Conservation (phyloP, 2,888 invertebrate species). For the Flexamia atlantica region DNA sequence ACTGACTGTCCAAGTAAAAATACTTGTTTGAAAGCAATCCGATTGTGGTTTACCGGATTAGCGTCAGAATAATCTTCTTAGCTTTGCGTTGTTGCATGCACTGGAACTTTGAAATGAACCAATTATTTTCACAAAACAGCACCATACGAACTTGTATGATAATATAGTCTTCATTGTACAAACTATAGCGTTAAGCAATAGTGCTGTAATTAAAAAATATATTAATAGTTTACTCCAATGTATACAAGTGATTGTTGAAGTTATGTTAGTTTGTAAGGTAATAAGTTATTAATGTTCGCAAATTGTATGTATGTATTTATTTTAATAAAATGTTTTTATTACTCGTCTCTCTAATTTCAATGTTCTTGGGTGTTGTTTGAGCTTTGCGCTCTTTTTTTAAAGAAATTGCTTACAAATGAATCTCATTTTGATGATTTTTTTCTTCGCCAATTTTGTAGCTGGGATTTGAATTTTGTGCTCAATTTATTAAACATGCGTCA, state of each 20-base stretch:
- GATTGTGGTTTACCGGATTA: neutral
- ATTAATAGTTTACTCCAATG: neutral
- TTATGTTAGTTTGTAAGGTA: neutral
- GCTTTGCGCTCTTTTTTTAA: neutral
- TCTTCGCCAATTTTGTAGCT: too few species aligned
- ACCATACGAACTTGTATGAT: neutral
- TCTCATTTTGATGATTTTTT: too few species aligned
- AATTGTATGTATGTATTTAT: constrained; percentile 21
- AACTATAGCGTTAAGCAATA: neutral
- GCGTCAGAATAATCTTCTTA: neutral
- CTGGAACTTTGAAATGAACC: neutral
- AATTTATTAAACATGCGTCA: too few species aligned
- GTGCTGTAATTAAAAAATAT: neutral
- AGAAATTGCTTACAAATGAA: too few species aligned
- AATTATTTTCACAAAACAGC: neutral
- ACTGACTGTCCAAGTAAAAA: too few species aligned
- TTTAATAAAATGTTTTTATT: neutral
- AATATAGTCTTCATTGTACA: neutral
- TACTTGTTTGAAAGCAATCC: constrained; percentile 12
- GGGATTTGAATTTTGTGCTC: too few species aligned
- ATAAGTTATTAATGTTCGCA: neutral
- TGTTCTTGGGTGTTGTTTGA: too few species aligned
- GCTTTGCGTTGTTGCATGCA: neutral
- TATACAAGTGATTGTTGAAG: neutral
- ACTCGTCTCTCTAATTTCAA: too few species aligned